Conservation (phyloP, 2,113 vertebrate genomes). For the Lagenorhynchus albirostris region DNA sequence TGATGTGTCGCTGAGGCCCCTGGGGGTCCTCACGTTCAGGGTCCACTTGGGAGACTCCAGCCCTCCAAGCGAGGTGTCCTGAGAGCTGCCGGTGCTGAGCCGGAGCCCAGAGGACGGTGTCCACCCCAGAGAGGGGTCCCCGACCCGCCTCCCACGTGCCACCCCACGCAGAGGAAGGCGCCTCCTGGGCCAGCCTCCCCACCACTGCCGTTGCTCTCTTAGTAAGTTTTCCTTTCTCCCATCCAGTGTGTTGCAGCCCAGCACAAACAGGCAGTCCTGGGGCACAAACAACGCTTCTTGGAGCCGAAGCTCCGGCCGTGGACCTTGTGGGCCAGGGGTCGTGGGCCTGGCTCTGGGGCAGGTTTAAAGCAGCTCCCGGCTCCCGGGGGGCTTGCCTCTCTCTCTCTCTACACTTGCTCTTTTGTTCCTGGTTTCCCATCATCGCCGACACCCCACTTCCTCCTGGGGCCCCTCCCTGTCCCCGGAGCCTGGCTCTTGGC, state of each 20-base stretch:
- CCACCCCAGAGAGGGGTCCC: background rate
- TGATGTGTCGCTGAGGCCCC: background rate
- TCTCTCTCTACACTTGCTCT: background rate
- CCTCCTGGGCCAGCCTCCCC: background rate
- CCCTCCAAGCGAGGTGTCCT: background rate
- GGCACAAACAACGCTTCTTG: background rate
- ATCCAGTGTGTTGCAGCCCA: background rate
- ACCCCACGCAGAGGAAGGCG: background rate
- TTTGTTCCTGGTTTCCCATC: background rate
- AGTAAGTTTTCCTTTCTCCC: background rate
- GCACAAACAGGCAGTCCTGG: background rate
- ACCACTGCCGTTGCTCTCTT: background rate
- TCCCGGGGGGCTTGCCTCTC: background rate
- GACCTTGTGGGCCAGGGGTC: background rate
- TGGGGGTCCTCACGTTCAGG: background rate
- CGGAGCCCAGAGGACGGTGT: background rate
- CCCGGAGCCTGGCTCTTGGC: background rate
- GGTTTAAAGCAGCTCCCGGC: background rate
- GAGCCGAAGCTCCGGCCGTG: background rate
- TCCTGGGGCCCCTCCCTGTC: background rate
- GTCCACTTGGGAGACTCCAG: background rate
- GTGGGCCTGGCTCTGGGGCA: background rate
- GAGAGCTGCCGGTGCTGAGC: background rate
- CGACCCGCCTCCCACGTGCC: background rate
- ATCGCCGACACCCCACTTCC: accelerated